Evolutionary conservation across 1,140 invertebrate genomes (phyloP), one percentile per base, ranked within the genome.

Genomic region (Dermatophagoides farinae): DNA sequence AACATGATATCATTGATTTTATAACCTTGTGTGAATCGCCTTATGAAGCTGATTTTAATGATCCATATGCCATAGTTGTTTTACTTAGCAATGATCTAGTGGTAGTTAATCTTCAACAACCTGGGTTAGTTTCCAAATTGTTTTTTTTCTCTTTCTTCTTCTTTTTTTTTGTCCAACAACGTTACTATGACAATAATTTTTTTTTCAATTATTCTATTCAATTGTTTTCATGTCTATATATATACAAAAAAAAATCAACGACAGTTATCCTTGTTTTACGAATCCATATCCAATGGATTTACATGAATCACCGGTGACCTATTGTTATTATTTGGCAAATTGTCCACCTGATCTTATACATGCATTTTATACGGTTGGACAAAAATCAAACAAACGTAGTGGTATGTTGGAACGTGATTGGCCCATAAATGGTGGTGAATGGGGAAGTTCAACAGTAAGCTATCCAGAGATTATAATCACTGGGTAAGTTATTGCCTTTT

Each of bases 271-370:
- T 16, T 95, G 90, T 74, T 95, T 96, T 76, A 91, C 97, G 74
- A 96, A 96, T 78, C 96, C 93, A 49, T 97, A 98, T 77, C 39
- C 62, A 49, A 97, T 97, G 90, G 92, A 98, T 75, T 80, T 98
- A 65, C 93, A 97, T 74, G 92, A 97, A 75, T 92, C 88, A 57
- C 85, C 90, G 39, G 90, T 97, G 60, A 96, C 92, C 51, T 90
- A 84, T 75, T 92, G 91, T 73, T 81, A 83, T 59, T 97, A 97
- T 77, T 82, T 95, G 68, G 89, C 90, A 43, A 91, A 98, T 75
- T 97, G 92, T 74, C 92, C 92, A 38, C 85, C 86, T 55, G 93
- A 98, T 76, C 78, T 99, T 67, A 93, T 97, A 66, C 86, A 86
- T 55, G 87, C 87, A 43, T 83, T 92, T 69, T 91, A 91, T 73